Evolutionary conservation across 2,113 vertebrate genomes (phyloP).

Genomic region (Oryzias celebensis): DNA sequence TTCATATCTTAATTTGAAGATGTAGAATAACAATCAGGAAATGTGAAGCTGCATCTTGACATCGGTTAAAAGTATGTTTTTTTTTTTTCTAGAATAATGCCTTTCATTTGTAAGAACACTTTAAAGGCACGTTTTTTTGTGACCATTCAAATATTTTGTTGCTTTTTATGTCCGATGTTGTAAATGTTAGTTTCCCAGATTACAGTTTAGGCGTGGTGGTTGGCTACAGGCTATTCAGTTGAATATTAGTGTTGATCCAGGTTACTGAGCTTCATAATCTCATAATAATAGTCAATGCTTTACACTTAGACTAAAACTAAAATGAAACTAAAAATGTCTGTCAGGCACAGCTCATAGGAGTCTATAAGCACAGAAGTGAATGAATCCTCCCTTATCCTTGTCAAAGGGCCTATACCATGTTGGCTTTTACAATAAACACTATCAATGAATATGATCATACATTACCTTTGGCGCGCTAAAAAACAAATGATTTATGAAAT

Average conservation of each 20-base stretch:
- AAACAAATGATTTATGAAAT: too few relatives aligned
- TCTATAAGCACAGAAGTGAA: not conserved
- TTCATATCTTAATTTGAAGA: too few relatives aligned
- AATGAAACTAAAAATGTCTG: not conserved
- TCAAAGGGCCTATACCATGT: too few relatives aligned
- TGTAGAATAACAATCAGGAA: too few relatives aligned
- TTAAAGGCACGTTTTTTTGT: not conserved
- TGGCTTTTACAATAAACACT: too few relatives aligned
- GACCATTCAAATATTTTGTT: not conserved
- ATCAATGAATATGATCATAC: too few relatives aligned
- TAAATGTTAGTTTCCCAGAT: slow-evolving; percentile 1
- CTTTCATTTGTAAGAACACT: not conserved
- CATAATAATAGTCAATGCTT: not conserved
- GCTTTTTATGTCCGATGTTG: too few relatives aligned
- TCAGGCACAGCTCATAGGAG: not conserved
- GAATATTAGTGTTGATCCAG: not conserved
- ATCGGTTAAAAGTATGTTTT: too few relatives aligned
- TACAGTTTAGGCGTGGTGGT: not conserved
- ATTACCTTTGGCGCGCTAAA: too few relatives aligned
- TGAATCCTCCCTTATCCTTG: too few relatives aligned
- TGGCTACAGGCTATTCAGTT: not conserved
- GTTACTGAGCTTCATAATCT: slow-evolving; percentile 2
- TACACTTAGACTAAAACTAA: not conserved
- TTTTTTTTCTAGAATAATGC: not conserved
- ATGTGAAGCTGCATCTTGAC: too few relatives aligned